Base-by-base conservation (phyloP, 2,797 vertebrate genomes). In the Denticeps clupeoides region DNA sequence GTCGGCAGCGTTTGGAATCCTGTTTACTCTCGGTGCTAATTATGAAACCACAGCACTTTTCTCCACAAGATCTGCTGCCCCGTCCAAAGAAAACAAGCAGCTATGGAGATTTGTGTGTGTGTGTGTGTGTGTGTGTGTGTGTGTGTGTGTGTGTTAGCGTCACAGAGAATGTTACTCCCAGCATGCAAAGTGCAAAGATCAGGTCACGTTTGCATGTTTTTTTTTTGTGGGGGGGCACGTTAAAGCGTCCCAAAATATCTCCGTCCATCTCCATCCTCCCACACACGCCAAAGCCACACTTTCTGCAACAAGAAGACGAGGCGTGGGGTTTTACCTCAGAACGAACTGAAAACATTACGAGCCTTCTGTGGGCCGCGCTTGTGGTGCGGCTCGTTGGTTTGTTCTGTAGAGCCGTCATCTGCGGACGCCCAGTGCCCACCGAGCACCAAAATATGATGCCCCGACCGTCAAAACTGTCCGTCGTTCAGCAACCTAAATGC, bases 61-160 rank as follows among this genome's bases (percentile, higher is more conserved):
- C 70, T 76, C 72, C 75, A 59, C 68, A 69, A 77, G 61, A 71
- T 69, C 16, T 42, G 37, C 57, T 64, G 60, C 3, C 10, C 19
- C 55, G 38, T 74, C 77, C 79, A 80, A 81, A 62, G 59, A 77
- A 79, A 83, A 80, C 73, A 80, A 58, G 52, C 55, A 3, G 63
- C 75, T 77, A 73, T 75, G 67, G 72, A 73, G 68, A 61, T 77
- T 80, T 78, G 59, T 70, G 79, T 73, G 71, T 73, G 65, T 75
- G 74, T 72, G 62, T 54, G 67, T 64, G 65, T 59, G 73, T 70
- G 75, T 62, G 47, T 79, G 74, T 47, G 47, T 59, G 58, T 53
- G 50, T 53, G 74, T 67, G n/a, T n/a, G n/a, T n/a, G n/a, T n/a
- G n/a, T n/a, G n/a, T 38, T 25, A 19, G 49, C 64, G 68, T 56